Evolutionary conservation across 2,797 vertebrate genomes (phyloP), one percentile per base, ranked within the genome.

Genomic region (Muscicapa striata): DNA sequence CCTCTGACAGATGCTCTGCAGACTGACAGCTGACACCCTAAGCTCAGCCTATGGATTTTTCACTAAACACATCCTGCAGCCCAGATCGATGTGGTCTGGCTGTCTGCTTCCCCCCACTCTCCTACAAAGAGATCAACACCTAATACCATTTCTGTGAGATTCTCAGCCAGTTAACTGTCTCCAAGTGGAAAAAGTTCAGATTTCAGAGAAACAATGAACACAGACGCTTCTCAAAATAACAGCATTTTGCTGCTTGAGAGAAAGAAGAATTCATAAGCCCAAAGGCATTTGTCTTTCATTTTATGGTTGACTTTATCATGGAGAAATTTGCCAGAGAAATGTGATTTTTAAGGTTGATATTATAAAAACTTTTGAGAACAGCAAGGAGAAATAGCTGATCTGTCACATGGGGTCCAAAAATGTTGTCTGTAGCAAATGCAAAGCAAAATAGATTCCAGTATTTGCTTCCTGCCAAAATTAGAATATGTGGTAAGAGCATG

Each of bases 11-110:
- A 97, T 97, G 97, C 93, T 92, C 85, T 21, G 70, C 90, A 95
- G 91, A 96, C 91, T 96, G 96, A 95, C 97, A 97, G 96, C 96
- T 96, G 97, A 96, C 96, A 96, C 93, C 83, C 79, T 30, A 49
- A 84, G 79, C 95, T 76, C 43, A 91, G 87, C 81, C 84, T 32
- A 36, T 36, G 49, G 91, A 73, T 76, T 96, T 91, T 86, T 70
- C 89, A 48, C 91, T 58, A 55, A 95, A 85, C 81, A 77, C 83
- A 11, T 90, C 93, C 87, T 15, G 58, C 91, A 46, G 79, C 59
- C 77, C 19, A 0, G 51, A 84, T 78, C 94, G 6, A 95, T 63
- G 91, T 77, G 86, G 73, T 67, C 81, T 77, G 62, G 32, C 74
- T 36, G 78, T 24, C 91, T 90, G 92, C 62, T 86, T 20, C 66